Conservation (phyloP, 2,888 invertebrate species). For the Synergus gifuensis region DNA sequence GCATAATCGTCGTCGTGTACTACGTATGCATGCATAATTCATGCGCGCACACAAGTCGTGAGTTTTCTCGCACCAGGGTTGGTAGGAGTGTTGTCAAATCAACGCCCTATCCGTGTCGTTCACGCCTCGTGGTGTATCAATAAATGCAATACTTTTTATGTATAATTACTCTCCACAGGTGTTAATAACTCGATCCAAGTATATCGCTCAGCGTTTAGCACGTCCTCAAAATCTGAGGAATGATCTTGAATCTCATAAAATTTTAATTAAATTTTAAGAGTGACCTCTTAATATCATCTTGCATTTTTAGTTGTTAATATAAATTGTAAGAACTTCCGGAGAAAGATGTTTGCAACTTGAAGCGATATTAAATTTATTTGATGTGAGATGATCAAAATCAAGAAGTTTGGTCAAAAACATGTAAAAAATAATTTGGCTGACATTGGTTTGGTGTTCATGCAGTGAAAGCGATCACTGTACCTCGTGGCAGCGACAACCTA, state of each 20-base stretch:
- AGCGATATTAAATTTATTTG: neutral
- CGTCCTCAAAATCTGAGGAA: too few relatives aligned
- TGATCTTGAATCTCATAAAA: too few relatives aligned
- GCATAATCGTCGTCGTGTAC: slow-evolving; percentile 58
- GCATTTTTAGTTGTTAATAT: too few relatives aligned
- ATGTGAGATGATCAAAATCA: neutral
- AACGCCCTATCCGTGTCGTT: slow-evolving; percentile 71
- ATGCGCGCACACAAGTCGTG: slow-evolving; percentile 55
- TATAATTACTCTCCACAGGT: neutral
- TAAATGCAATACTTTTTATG: neutral
- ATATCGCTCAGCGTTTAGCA: neutral
- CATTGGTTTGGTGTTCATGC: neutral
- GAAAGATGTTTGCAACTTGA: neutral
- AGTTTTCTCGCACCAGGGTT: slow-evolving; percentile 60
- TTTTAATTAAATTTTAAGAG: too few relatives aligned
- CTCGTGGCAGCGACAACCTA: slow-evolving; percentile 16
- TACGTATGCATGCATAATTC: slow-evolving; percentile 70
- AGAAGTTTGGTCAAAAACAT: neutral
- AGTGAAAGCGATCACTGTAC: slow-evolving; percentile 9
- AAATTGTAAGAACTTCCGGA: neutral
- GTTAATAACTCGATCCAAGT: neutral
- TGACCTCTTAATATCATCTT: too few relatives aligned
- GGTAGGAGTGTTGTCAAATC: slow-evolving; percentile 72
- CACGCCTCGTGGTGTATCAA: slow-evolving; percentile 62
- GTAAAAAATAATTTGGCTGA: slow-evolving; percentile 3